phyloP scores from a whole-genome alignment of 2,797 vertebrate genomes.

The Sciurus vulgaris region DNA sequence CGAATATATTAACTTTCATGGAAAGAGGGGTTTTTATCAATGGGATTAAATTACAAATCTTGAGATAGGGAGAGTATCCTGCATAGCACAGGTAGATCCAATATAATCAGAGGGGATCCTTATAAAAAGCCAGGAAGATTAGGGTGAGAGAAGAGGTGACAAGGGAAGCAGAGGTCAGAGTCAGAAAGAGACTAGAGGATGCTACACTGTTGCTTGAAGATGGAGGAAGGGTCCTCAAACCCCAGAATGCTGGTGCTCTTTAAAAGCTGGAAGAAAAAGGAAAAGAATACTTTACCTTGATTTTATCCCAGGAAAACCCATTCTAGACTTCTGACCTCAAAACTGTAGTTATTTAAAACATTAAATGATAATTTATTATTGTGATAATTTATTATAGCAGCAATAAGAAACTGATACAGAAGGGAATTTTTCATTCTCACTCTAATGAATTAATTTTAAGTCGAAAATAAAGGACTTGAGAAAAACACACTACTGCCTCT shows the following conservation, averaged over 20 bases:
- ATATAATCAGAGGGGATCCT: not conserved
- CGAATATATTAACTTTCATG: not conserved
- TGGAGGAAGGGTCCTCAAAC: not conserved
- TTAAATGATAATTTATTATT: too few species aligned
- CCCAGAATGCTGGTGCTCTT: not conserved
- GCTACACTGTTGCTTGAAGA: too few species aligned
- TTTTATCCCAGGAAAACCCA: not conserved
- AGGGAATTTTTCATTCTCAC: not conserved
- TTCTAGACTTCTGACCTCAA: not conserved
- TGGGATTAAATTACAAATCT: not conserved
- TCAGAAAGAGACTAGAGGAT: not conserved
- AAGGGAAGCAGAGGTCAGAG: not conserved
- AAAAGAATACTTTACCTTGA: not conserved
- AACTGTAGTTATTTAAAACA: not conserved
- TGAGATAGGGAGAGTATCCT: not conserved
- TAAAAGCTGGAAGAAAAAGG: not conserved
- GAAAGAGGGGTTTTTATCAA: not conserved
- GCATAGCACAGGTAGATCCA: too few species aligned
- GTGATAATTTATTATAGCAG: not conserved
- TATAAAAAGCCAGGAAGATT: not conserved
- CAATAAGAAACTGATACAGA: not conserved
- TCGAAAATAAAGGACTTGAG: not conserved
- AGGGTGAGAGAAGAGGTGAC: not conserved
- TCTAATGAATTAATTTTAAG: slow-evolving; percentile 24
- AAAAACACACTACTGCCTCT: not conserved